These are phyloP conservation scores for Hydrochoerus hydrochaeris DNA, from an alignment of 2,113 vertebrate species.

Conservation along the genomic window DNA sequence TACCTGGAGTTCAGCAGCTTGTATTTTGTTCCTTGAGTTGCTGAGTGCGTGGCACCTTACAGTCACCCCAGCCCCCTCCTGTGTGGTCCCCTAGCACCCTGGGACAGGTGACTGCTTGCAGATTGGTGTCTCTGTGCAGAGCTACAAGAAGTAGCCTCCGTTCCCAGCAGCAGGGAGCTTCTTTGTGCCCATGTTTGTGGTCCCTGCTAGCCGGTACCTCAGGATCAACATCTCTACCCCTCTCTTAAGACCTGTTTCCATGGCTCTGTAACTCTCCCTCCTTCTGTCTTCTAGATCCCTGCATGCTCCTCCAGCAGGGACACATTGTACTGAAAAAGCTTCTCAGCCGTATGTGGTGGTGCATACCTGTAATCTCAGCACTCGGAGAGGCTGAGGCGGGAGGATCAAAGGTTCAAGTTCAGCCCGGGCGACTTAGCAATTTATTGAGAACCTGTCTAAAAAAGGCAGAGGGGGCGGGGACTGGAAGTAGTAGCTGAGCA, in stretches of 20 bases:
- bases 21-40: neutral
- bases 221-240: neutral
- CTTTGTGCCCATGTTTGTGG: neutral
- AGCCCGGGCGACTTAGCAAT: neutral
- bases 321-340: neutral
- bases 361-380: neutral
- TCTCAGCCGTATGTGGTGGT: neutral
- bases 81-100: neutral
- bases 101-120: neutral
- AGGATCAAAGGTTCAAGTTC: neutral
- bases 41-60: neutral
- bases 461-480: fast-evolving
- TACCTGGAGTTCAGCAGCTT: conserved; percentile 26
- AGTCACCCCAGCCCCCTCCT: neutral
- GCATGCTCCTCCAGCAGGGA: neutral
- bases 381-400: neutral
- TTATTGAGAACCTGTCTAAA: neutral
- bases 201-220: neutral
- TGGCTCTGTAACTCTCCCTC: neutral
- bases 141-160: neutral
- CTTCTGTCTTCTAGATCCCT: neutral
- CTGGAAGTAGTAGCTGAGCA: neutral
- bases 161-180: neutral
- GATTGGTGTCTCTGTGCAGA: neutral
- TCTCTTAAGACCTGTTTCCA: neutral